Percentiles rank a stretch among this genome's conserved stretches.
These are phyloP conservation scores for Melolontha melolontha DNA, from an alignment of 2,888 invertebrate species.

Conservation along the genomic window DNA sequence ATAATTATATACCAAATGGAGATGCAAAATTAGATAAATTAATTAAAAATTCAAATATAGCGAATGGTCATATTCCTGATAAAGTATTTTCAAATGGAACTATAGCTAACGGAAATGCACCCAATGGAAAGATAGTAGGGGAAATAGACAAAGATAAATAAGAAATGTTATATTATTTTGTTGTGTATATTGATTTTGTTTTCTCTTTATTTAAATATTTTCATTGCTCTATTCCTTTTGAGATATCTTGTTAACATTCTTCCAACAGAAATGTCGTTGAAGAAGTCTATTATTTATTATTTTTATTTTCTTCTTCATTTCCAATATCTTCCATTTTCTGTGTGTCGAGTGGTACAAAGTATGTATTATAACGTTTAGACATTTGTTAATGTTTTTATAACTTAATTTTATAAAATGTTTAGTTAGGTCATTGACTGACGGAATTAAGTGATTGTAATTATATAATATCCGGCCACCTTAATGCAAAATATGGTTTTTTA, in stretches of 20 bases:
- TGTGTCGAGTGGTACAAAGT: slow-evolving; percentile 25
- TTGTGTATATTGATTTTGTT: not conserved
- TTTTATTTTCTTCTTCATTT: no score
- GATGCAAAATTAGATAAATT: slow-evolving; percentile 5
- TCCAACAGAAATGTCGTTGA: no score
- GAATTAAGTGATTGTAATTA: slow-evolving; percentile 18
- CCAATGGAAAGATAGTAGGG: not conserved
- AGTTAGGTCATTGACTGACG: slow-evolving; percentile 31
- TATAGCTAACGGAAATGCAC: not conserved
- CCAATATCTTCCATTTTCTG: no score
- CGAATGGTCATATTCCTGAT: not conserved
- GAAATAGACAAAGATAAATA: slow-evolving; percentile 29
- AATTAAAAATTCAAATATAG: not conserved
- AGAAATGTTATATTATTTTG: no score
- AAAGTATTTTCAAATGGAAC: slow-evolving; percentile 11
- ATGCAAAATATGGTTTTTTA: no score
- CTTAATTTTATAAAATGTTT: slow-evolving; percentile 7
- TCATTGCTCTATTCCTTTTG: no score
- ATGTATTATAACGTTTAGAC: not conserved
- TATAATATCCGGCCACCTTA: slow-evolving; percentile 5
- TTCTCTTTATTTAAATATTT: not conserved
- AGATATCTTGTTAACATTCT: no score
- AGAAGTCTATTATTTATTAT: no score
- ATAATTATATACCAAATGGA: not conserved
- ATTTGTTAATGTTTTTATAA: no score